Evolutionary conservation across 30 jellyfish, hydroid and myxozoan genomes (phyloP).

Genomic region (Turritopsis rubra): DNA sequence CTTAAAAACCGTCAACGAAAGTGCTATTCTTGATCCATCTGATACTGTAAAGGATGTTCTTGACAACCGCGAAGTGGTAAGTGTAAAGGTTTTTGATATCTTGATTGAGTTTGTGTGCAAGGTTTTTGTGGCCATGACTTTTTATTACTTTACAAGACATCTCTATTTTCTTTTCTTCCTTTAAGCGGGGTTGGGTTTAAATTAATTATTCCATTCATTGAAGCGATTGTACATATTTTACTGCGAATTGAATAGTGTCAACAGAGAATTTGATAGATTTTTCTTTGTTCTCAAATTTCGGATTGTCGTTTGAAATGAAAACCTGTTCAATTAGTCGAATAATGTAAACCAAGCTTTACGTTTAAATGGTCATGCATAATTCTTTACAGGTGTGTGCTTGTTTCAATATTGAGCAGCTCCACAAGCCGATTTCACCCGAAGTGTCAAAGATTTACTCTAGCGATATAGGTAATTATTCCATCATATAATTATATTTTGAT

Average conservation of each 20-base stretch:
- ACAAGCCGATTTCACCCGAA: background rate
- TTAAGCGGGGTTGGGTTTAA: too few species aligned
- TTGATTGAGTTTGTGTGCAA: background rate
- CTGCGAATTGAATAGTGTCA: too few species aligned
- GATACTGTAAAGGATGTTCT: constrained; percentile 29
- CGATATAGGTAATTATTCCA: constrained; percentile 3
- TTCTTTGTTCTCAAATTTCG: too few species aligned
- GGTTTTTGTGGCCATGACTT: too few species aligned
- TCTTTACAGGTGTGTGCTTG: constrained; percentile 14
- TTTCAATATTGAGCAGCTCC: background rate
- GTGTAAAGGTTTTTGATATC: too few species aligned
- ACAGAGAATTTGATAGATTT: too few species aligned
- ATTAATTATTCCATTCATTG: too few species aligned
- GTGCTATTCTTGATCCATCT: constrained; percentile 19
- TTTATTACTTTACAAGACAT: too few species aligned
- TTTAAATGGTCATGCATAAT: background rate
- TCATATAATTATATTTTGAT: background rate
- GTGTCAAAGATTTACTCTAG: background rate
- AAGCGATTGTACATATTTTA: too few species aligned
- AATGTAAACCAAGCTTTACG: background rate
- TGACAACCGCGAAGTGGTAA: constrained; percentile 26
- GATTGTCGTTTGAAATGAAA: too few species aligned
- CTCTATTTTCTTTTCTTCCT: too few species aligned
- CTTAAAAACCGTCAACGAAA: constrained; percentile 4
- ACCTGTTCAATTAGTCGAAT: too few species aligned